Conservation (phyloP, 2,113 vertebrate genomes). For the Zosterops pallidus region DNA sequence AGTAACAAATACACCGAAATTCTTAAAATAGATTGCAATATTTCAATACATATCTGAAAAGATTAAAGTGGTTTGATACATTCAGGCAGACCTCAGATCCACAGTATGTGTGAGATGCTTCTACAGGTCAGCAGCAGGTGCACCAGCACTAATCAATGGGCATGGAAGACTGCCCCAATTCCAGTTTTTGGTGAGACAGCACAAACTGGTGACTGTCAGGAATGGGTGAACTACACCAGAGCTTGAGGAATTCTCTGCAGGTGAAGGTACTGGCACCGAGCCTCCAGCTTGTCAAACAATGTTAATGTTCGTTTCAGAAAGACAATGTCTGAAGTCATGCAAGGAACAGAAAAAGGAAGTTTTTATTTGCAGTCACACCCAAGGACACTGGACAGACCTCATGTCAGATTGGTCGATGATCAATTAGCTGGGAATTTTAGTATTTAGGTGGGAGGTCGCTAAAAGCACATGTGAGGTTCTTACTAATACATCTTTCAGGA, state of each 20-base stretch:
- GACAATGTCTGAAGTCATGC: neutral
- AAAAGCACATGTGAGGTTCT: neutral
- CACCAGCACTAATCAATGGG: neutral
- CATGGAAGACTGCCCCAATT: neutral
- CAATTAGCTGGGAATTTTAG: neutral
- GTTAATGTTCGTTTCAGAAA: rapidly evolving
- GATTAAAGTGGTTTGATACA: neutral
- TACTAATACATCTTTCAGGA: neutral
- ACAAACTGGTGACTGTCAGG: neutral
- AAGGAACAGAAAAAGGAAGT: neutral
- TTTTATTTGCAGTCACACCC: neutral
- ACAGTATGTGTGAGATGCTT: neutral
- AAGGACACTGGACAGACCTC: neutral
- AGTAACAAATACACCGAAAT: neutral
- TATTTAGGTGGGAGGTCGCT: neutral
- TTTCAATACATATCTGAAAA: neutral
- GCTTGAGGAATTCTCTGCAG: neutral
- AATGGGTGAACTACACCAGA: neutral
- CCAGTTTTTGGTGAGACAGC: neutral
- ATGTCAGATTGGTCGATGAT: neutral
- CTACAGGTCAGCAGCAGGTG: neutral
- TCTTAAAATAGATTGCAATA: neutral
- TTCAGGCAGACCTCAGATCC: neutral
- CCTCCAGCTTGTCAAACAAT: neutral
- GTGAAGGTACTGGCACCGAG: neutral